A percentile compares a stretch with the other conserved stretches of the same genome.
phyloP scores from a whole-genome alignment of 2,113 vertebrate genomes.

The Columbina picui region DNA sequence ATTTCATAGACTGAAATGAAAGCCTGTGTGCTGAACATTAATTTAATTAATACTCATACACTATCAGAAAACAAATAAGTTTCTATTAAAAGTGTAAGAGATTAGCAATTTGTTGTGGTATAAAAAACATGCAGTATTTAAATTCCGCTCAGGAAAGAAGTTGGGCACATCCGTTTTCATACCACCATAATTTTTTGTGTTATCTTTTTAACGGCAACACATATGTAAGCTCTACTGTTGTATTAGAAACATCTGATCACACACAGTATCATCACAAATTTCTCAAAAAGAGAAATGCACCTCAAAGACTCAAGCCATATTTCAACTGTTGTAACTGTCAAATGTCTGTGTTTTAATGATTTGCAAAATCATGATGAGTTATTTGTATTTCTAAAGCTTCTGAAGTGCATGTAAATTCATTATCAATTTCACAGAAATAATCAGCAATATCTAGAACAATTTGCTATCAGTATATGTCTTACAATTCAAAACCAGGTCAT shows the following conservation, averaged over 20 bases:
- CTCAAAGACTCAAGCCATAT: constrained; percentile 27
- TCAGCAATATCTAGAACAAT: neutral
- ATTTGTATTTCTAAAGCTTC: neutral
- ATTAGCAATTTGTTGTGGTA: neutral
- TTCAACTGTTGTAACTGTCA: neutral
- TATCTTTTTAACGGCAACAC: neutral
- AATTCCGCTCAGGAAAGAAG: neutral
- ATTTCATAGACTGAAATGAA: neutral
- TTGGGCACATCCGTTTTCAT: neutral
- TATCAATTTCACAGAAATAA: neutral
- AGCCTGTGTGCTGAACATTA: neutral
- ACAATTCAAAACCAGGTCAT: neutral
- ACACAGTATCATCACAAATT: neutral
- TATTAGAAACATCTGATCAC: neutral
- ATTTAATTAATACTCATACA: neutral
- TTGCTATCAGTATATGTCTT: neutral
- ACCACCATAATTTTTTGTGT: accelerated
- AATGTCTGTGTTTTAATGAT: neutral
- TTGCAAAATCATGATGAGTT: neutral
- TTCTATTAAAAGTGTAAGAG: neutral
- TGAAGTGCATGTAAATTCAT: neutral
- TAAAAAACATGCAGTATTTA: neutral
- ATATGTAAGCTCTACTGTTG: neutral
- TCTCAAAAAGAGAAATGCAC: neutral
- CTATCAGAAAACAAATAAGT: neutral